Percentiles rank a stretch among this genome's conserved stretches.
Evolutionary conservation across 2,888 invertebrate genomes (phyloP).

Genomic region (Drosophila limbata): DNA sequence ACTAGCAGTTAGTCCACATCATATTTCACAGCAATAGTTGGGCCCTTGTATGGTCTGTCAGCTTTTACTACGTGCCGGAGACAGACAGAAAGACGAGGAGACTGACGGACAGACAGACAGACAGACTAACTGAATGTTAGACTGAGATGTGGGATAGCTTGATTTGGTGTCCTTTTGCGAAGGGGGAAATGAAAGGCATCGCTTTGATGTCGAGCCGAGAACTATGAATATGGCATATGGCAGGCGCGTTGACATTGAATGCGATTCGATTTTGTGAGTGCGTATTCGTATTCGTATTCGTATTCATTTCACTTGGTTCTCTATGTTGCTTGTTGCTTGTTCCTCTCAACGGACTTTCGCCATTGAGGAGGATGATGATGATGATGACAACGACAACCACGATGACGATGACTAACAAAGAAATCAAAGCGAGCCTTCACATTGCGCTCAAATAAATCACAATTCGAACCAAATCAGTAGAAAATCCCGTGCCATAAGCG

Average conservation of each 20-base stretch:
- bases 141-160: slow-evolving; percentile 70
- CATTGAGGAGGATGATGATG: slow-evolving; percentile 34
- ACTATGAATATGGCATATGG: slow-evolving; percentile 58
- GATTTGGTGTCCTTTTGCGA: slow-evolving; percentile 71
- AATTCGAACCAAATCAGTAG: slow-evolving; percentile 81
- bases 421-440: slow-evolving; percentile 77
- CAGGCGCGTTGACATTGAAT: slow-evolving; percentile 55
- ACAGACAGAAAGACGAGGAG: not conserved
- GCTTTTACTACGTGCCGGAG: slow-evolving; percentile 73
- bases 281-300: slow-evolving; percentile 16
- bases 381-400: slow-evolving; percentile 27
- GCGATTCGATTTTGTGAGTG: slow-evolving; percentile 59
- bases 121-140: not conserved
- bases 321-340: slow-evolving; percentile 11
- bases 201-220: slow-evolving; percentile 72
- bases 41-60: slow-evolving; percentile 71
- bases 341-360: slow-evolving; percentile 62
- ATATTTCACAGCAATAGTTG: slow-evolving; percentile 77
- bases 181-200: slow-evolving; percentile 70
- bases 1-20: slow-evolving; percentile 64
- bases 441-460: slow-evolving; percentile 77
- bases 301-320: slow-evolving; percentile 69
- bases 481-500: slow-evolving; percentile 78
- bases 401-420: slow-evolving; percentile 64
- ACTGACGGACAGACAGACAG: not conserved